Conservation (phyloP, 2,113 vertebrate genomes). For the Prochilodus magdalenae region DNA sequence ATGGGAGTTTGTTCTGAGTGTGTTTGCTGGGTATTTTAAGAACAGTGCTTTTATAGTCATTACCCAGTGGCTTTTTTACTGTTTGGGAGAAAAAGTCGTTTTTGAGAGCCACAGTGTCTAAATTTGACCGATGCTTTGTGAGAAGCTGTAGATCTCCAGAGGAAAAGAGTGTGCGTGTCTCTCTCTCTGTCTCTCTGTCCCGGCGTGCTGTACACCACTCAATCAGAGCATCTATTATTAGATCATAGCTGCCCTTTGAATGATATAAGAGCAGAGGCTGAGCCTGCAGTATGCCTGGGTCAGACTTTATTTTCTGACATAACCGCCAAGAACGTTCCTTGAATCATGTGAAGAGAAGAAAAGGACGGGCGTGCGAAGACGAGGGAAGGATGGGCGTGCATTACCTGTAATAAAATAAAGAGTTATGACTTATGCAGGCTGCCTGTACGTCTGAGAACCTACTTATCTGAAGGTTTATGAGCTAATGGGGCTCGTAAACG, state of each 20-base stretch:
- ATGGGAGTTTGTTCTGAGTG: neutral
- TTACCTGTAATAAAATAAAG: neutral
- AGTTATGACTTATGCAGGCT: neutral
- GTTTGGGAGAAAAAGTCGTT: neutral
- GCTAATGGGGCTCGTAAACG: neutral
- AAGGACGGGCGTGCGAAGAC: no score
- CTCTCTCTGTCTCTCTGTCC: neutral
- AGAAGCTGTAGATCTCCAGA: conserved; percentile 9
- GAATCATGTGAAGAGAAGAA: neutral
- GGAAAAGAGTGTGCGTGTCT: neutral
- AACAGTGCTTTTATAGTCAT: neutral
- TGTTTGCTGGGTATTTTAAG: neutral
- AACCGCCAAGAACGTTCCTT: neutral
- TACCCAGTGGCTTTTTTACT: neutral
- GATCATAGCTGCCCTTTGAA: conserved; percentile 35
- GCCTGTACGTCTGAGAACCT: neutral
- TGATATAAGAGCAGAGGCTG: conserved; percentile 34
- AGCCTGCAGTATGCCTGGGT: conserved; percentile 20
- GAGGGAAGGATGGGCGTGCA: neutral
- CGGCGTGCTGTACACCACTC: conserved; percentile 11
- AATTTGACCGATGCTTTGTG: neutral
- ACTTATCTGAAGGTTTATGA: neutral
- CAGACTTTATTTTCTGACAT: conserved; percentile 8
- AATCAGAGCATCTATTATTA: conserved; percentile 45
- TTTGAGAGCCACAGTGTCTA: neutral